Evolutionary conservation across 2,888 invertebrate genomes (phyloP), one percentile per base, ranked within the genome.

Genomic region (Drosophila robusta): DNA sequence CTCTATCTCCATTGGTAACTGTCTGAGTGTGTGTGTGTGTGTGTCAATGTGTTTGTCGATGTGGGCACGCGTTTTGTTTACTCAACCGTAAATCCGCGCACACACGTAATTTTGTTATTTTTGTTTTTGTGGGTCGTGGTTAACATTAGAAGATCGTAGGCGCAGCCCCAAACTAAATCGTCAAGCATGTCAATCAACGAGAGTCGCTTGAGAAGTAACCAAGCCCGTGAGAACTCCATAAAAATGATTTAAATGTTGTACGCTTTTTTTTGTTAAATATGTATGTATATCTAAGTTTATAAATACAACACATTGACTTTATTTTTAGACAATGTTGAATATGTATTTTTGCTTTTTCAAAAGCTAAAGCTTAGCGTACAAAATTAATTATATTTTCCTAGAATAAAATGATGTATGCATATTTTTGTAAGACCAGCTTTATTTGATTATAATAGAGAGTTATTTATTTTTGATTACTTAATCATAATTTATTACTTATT

Each of bases 71-170:
- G 76, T 68, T 79, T 58, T 88, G 70, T 84, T 89, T 84, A 78
- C 75, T 83, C 84, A 88, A 83, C 71, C 87, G 89, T 83, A 83
- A 83, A 83, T 83, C 89, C 87, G 80, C 86, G 80, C 88, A 79
- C 76, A 86, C 87, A 88, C 74, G 71, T 87, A 75, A 80, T 89
- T 65, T 83, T 61, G 47, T 65, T 70, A 42, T 46, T 45, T 57
- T 22, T 69, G 39, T 75, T 61, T 75, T 71, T 80, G 64, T 72
- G 63, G 55, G 47, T 58, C 42, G 46, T 65, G 58, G 64, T 60
- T 51, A 58, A 67, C 74, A 78, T 73, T 49, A 45, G 75, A 75
- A 68, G 74, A 75, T 75, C 62, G 75, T 78, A 76, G 78, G 77
- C 73, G 65, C 68, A 62, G 75, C 44, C 55, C 49, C 44, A 51